phyloP scores from a whole-genome alignment of 2,113 vertebrate species.

The Percina caprodes region DNA sequence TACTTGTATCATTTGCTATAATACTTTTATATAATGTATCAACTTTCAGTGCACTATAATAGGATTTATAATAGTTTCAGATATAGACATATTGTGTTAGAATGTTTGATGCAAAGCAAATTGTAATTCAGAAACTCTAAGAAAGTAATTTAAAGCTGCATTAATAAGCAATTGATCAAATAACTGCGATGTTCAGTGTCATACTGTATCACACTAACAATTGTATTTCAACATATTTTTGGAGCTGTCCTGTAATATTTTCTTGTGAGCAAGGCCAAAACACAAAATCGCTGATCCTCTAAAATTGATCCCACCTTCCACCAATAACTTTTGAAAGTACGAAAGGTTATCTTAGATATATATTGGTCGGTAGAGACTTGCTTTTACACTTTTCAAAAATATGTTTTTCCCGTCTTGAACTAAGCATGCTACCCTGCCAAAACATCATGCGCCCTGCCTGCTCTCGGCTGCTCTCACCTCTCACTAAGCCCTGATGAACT shows the following conservation, averaged over 20 bases:
- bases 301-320: neutral
- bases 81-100: no score
- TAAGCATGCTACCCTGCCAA: constrained; percentile 17
- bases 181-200: neutral
- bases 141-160: neutral
- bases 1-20: no score
- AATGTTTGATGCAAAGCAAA: no score
- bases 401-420: neutral
- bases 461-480: constrained; percentile 31
- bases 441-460: constrained; percentile 33
- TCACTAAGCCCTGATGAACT: constrained; percentile 43
- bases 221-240: neutral
- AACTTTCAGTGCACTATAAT: no score
- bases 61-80: no score
- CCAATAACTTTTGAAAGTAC: neutral
- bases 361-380: neutral
- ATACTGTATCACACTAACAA: neutral
- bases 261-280: neutral
- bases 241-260: neutral
- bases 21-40: no score
- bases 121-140: neutral
- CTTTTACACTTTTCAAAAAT: neutral
- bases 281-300: neutral
- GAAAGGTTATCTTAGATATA: neutral
- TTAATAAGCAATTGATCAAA: neutral